These are phyloP conservation scores for Glossosoma conforme DNA, from an alignment of 1,140 invertebrate species.

Conservation along the genomic window DNA sequence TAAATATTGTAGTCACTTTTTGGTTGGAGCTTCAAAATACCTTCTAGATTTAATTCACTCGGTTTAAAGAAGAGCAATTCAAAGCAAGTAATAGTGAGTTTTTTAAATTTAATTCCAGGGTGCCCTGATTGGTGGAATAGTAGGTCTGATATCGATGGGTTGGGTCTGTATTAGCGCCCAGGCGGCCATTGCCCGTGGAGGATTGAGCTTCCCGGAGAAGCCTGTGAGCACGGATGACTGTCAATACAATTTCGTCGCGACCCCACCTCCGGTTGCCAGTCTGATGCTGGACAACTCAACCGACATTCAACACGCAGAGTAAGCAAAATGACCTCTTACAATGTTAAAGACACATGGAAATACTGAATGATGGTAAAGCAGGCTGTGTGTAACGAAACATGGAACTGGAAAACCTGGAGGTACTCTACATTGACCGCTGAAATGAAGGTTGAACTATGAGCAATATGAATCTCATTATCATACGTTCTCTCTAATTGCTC, in stretches of 20 bases:
- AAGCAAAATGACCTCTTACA: slow-evolving; percentile 4
- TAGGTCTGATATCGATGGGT: slow-evolving; percentile 66
- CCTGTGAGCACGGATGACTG: slow-evolving; percentile 67
- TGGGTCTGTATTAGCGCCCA: slow-evolving; percentile 82
- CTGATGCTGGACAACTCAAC: slow-evolving; percentile 23
- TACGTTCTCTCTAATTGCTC: too few species aligned
- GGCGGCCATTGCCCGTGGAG: slow-evolving; percentile 59
- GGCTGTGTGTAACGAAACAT: too few species aligned
- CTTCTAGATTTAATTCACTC: too few species aligned
- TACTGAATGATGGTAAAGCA: too few species aligned
- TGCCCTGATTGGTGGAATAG: slow-evolving; percentile 69
- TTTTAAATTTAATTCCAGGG: slow-evolving; percentile 56
- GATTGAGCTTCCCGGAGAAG: slow-evolving; percentile 57
- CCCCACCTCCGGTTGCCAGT: slow-evolving; percentile 20
- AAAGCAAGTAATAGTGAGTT: too few species aligned
- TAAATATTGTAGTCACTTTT: too few species aligned
- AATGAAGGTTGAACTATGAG: too few species aligned
- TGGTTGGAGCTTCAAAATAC: too few species aligned
- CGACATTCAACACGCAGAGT: slow-evolving; percentile 5
- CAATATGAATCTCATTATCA: too few species aligned
- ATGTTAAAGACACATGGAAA: not conserved
- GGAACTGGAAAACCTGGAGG: too few species aligned
- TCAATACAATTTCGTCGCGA: slow-evolving; percentile 50
- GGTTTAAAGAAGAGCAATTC: too few species aligned
- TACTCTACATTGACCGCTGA: too few species aligned